These are phyloP conservation scores for Caenorhabditis elegans DNA, from an alignment of 1,140 invertebrate genomes.

Conservation along the genomic window DNA sequence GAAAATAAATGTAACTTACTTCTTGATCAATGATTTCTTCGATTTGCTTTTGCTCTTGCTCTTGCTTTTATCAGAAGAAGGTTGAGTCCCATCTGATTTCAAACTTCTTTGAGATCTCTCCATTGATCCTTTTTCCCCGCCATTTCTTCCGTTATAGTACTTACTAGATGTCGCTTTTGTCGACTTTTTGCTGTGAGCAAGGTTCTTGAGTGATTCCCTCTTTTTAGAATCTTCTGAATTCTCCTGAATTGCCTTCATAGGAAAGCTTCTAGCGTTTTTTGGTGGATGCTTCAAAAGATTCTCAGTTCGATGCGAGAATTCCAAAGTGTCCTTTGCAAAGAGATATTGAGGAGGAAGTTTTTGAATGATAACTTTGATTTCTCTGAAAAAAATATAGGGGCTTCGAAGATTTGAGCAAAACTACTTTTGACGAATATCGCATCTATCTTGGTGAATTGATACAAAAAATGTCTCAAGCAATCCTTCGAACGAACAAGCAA, in stretches of 20 bases:
- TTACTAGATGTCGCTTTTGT: neutral
- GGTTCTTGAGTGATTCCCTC: too few species aligned
- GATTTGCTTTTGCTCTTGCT: conserved; percentile 18
- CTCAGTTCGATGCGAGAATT: neutral
- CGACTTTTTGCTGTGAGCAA: neutral
- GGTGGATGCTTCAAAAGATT: neutral
- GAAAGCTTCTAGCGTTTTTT: neutral
- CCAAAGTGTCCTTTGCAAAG: neutral
- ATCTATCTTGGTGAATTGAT: neutral
- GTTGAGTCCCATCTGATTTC: neutral
- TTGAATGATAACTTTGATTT: neutral
- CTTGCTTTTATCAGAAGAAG: neutral
- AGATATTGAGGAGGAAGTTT: neutral
- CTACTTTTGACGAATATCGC: neutral
- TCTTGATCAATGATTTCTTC: neutral
- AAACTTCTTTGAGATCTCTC: neutral
- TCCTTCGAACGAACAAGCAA: neutral
- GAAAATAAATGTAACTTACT: neutral
- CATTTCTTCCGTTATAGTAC: neutral
- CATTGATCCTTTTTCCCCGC: neutral
- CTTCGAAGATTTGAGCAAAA: neutral
- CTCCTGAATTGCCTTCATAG: neutral
- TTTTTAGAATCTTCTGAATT: neutral
- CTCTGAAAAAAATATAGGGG: neutral
- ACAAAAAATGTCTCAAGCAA: neutral